A percentile compares a stretch with the other conserved stretches of the same genome.
Evolutionary conservation across 2,113 vertebrate species (phyloP).

Genomic region (Microcebus ravelobensis): DNA sequence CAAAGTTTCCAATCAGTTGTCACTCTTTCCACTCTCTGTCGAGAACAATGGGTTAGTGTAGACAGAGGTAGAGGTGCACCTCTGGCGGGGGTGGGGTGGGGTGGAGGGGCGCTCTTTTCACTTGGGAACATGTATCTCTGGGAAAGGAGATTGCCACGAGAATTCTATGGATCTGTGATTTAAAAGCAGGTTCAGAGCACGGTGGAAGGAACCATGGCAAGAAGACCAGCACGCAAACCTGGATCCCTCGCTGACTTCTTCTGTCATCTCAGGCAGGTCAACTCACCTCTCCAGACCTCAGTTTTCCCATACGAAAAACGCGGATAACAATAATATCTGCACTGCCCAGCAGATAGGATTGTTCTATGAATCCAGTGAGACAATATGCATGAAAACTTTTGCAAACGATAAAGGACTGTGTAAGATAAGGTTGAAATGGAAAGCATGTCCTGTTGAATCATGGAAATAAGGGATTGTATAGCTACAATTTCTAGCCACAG

Average conservation of each 20-base stretch:
- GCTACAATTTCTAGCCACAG: background rate
- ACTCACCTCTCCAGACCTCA: background rate
- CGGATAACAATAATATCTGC: background rate
- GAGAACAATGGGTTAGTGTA: background rate
- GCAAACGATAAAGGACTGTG: background rate
- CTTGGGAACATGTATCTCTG: background rate
- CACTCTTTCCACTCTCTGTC: background rate
- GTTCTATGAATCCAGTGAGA: background rate
- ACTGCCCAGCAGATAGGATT: background rate
- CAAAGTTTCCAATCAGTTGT: background rate
- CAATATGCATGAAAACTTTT: background rate
- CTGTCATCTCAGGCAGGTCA: background rate
- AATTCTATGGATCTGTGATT: background rate
- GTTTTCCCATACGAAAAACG: background rate
- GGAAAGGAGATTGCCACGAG: background rate
- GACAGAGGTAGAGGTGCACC: background rate
- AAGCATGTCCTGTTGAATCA: background rate
- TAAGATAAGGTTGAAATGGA: background rate
- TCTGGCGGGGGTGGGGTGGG: background rate
- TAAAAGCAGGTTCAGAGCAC: background rate
- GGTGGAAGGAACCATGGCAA: background rate
- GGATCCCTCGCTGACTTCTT: background rate
- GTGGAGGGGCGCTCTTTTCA: background rate
- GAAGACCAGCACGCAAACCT: background rate
- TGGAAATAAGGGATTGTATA: background rate